Conservation (phyloP, 2,888 invertebrate species). For the Sinohyriopsis cumingii region DNA sequence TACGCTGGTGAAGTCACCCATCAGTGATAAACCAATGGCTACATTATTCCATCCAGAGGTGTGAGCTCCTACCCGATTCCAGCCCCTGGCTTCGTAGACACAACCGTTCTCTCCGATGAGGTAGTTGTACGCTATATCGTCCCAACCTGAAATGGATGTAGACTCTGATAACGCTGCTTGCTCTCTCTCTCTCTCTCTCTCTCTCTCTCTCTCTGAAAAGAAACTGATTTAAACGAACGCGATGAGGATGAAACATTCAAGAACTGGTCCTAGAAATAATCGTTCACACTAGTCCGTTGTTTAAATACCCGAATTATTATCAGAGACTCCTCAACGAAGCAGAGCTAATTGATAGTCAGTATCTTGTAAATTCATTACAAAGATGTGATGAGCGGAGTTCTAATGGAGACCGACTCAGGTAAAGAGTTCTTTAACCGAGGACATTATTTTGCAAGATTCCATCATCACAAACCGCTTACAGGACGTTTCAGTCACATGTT, state of each 20-base stretch:
- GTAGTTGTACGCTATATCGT: conserved; percentile 76
- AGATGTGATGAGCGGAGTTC: no score
- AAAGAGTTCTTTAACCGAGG: no score
- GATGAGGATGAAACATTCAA: no score
- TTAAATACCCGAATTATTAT: neutral
- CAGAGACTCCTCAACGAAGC: no score
- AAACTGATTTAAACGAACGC: no score
- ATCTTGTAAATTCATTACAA: no score
- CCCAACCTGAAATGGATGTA: conserved; percentile 20
- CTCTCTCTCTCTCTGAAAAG: neutral
- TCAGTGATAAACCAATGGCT: conserved; percentile 59
- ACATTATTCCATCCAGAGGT: conserved; percentile 77
- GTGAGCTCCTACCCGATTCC: conserved; percentile 83
- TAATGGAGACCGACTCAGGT: no score
- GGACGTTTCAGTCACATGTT: neutral
- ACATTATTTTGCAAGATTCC: no score
- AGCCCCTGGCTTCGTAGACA: conserved; percentile 83
- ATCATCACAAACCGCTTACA: no score
- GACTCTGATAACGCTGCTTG: no score
- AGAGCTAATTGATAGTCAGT: no score
- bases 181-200: conserved; percentile 1
- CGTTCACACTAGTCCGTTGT: neutral
- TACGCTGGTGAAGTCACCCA: conserved; percentile 59
- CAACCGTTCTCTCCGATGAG: conserved; percentile 85
- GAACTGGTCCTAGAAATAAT: no score